A percentile compares a stretch with the other conserved stretches of the same genome.
Evolutionary conservation across 2,888 invertebrate genomes (phyloP).

Genomic region (Coenonympha glycerion): DNA sequence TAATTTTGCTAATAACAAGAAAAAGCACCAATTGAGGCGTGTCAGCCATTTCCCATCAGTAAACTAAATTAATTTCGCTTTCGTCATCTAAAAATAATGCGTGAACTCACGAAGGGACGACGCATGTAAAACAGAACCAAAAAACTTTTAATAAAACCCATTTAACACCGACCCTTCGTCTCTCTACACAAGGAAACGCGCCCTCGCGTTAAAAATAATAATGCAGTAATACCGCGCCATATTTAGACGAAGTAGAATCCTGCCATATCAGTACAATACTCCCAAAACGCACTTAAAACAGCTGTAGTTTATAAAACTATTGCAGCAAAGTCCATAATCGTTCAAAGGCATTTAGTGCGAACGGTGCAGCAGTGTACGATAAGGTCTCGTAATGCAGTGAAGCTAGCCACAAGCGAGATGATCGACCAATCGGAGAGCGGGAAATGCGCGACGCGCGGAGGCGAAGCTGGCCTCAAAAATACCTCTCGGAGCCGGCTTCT

Average conservation of each 20-base stretch:
- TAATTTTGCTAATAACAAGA: slow-evolving; percentile 5
- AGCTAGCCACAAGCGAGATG: slow-evolving; percentile 44
- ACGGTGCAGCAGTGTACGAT: slow-evolving; percentile 14
- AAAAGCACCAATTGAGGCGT: slow-evolving; percentile 12
- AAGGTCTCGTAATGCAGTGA: slow-evolving; percentile 37
- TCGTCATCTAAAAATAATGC: slow-evolving; percentile 38
- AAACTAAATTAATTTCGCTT: slow-evolving; percentile 16
- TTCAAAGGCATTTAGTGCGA: not conserved
- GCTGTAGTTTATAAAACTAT: slow-evolving; percentile 12
- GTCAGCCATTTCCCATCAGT: slow-evolving; percentile 21
- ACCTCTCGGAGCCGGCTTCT: slow-evolving; percentile 51
- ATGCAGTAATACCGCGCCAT: slow-evolving; percentile 38
- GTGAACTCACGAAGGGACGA: slow-evolving; percentile 35
- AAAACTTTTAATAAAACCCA: slow-evolving; percentile 21
- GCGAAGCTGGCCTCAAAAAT: slow-evolving; percentile 66
- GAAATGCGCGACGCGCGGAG: slow-evolving; percentile 55
- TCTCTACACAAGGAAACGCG: slow-evolving; percentile 25
- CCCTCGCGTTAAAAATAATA: slow-evolving; percentile 28
- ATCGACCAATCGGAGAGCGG: slow-evolving; percentile 52
- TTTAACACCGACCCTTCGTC: slow-evolving; percentile 18
- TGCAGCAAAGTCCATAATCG: slow-evolving; percentile 7
- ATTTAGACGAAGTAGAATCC: slow-evolving; percentile 46
- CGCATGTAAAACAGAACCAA: slow-evolving; percentile 51
- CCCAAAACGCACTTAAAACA: slow-evolving; percentile 5
- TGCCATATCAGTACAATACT: slow-evolving; percentile 38